Conservation (phyloP, 2,113 vertebrate genomes). For the Picathartes gymnocephalus region DNA sequence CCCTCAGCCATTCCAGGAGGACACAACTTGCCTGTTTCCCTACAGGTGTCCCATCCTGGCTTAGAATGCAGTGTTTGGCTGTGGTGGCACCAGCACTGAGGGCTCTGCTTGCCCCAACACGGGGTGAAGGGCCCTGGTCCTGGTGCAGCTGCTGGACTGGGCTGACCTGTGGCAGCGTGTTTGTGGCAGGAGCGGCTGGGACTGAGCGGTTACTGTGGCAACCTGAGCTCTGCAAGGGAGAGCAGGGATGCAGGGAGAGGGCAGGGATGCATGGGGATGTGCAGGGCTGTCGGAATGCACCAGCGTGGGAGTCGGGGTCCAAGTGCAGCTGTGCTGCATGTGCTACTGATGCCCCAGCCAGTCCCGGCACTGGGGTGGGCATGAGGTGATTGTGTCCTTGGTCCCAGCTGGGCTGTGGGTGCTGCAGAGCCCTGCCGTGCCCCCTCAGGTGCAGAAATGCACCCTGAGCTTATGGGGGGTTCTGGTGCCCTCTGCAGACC, state of each 20-base stretch:
- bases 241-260: not conserved
- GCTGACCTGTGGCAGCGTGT: not conserved
- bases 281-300: not conserved
- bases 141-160: not conserved
- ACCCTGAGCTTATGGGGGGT: not conserved
- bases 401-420: not conserved
- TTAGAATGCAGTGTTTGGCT: not conserved
- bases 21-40: not conserved
- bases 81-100: not conserved
- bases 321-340: fast-evolving
- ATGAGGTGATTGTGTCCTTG: not conserved
- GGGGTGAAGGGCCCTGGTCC: not conserved
- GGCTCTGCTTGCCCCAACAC: fast-evolving
- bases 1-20: not conserved
- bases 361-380: fast-evolving
- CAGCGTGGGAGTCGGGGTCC: fast-evolving
- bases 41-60: not conserved
- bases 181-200: not conserved
- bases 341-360: not conserved
- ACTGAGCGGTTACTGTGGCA: not conserved
- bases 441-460: not conserved
- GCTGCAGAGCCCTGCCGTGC: not conserved
- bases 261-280: not conserved
- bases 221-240: not conserved
- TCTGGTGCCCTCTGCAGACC: not conserved